Evolutionary conservation across 2,113 vertebrate species (phyloP), one percentile per base, ranked within the genome.

Genomic region (Rhabdornis inornatus): DNA sequence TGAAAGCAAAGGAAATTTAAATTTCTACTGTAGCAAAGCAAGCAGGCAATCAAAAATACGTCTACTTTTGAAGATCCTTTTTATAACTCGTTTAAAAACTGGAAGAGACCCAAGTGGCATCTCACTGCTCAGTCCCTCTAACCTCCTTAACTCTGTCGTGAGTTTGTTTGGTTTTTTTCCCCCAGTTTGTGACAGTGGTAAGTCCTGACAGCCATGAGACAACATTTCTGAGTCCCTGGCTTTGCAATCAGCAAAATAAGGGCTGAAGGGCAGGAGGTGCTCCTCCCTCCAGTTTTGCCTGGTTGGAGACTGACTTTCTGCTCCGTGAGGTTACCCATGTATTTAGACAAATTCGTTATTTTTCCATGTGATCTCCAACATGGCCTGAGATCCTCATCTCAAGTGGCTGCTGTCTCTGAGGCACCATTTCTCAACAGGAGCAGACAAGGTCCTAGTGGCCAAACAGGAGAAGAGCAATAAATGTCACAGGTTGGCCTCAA

Each of bases 61-160:
- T n/a, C 42, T 72, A 14, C 40, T 90, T 87, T 49, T 39, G 24
- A 68, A 72, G 25, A 37, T 14, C 30, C 3, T 79, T 92, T 87
- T 57, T 59, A 45, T 83, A 40, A 24, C 45, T 90, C 59, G 66
- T 92, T 94, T 52, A 80, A 95, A 89, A 91, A 19, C 55, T 72
- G 75, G 28, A 71, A 55, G 52, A 79, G 42, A 87, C 13, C 6
- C 66, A 74, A 86, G 33, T 74, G 55, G 87, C 35, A 57, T 85
- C 65, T 92, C 66, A 23, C 61, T 92, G 47, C 75, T 91, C 89
- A 74, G 59, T 77, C 27, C 39, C n/a, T 37, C 68, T 83, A 91
- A 95, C 91, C 70, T 85, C 78, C 89, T 94, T 87, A 80, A 70
- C 16, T 74, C 72, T 82, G 25, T 23, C 0, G 0, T 69, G 78